phyloP scores from a whole-genome alignment of 2,888 invertebrate species.

The Cylloceria caligata region DNA sequence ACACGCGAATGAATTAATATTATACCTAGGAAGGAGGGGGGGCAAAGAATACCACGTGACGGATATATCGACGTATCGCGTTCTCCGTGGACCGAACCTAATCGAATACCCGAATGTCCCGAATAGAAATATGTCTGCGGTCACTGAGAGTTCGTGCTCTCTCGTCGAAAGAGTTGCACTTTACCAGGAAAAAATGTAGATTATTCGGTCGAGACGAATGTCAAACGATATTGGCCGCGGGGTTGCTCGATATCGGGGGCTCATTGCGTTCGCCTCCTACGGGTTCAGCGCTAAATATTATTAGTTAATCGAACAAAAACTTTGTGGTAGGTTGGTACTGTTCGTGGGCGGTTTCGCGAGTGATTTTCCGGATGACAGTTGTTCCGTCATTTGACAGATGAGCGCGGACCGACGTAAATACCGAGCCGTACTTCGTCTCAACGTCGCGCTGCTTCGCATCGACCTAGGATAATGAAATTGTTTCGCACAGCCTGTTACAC shows the following conservation, averaged over 20 bases:
- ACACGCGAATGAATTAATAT: background rate
- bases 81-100: conserved; percentile 68
- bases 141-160: conserved; percentile 77
- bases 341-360: conserved; percentile 62
- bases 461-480: conserved; percentile 60
- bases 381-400: conserved; percentile 61
- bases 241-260: conserved; percentile 5
- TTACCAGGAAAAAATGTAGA: conserved; percentile 77
- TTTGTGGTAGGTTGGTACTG: background rate
- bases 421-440: conserved; percentile 2
- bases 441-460: conserved; percentile 10
- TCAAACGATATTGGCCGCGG: conserved; percentile 39
- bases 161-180: conserved; percentile 67
- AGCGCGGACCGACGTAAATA: conserved; percentile 59
- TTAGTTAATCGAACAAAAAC: background rate
- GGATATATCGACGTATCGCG: conserved; percentile 78
- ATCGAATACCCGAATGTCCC: conserved; percentile 63
- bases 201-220: conserved; percentile 61
- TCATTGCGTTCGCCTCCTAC: background rate
- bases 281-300: background rate
- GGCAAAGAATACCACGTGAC: conserved; percentile 74
- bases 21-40: conserved; percentile 7
- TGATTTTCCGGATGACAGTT: conserved; percentile 58
- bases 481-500: conserved; percentile 38
- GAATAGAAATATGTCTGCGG: conserved; percentile 78